phyloP scores from a whole-genome alignment of 2,888 invertebrate genomes.

The Agrochola circellaris region DNA sequence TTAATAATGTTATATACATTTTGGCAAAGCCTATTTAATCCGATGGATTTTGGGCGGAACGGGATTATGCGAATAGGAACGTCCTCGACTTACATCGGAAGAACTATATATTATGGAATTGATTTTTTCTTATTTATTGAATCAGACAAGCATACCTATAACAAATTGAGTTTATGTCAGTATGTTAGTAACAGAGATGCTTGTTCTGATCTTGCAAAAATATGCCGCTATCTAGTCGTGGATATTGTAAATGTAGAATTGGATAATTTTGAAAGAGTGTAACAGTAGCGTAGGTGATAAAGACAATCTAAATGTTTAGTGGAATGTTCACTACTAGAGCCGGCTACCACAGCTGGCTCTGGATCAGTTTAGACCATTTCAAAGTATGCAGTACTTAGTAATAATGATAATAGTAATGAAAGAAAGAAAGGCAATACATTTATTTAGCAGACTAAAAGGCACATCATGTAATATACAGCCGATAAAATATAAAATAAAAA shows the following conservation, averaged over 20 bases:
- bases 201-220: background rate
- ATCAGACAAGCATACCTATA: background rate
- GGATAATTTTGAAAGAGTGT: background rate
- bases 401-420: conserved; percentile 6
- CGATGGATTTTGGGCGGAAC: conserved; percentile 20
- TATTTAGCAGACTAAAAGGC: too few species aligned
- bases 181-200: background rate
- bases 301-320: background rate
- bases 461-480: too few species aligned
- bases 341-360: background rate
- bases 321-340: background rate
- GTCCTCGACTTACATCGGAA: conserved; percentile 15
- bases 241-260: conserved; percentile 2
- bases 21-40: conserved; percentile 26
- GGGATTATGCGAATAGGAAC: conserved; percentile 34
- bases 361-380: background rate
- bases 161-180: background rate
- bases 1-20: conserved; percentile 38
- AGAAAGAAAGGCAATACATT: too few species aligned
- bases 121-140: conserved; percentile 20
- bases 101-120: conserved; percentile 4
- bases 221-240: too few species aligned
- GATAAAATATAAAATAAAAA: too few species aligned
- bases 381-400: background rate
- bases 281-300: conserved; percentile 2